phyloP scores from a whole-genome alignment of 2,113 vertebrate species.

The Mus spicilegus region DNA sequence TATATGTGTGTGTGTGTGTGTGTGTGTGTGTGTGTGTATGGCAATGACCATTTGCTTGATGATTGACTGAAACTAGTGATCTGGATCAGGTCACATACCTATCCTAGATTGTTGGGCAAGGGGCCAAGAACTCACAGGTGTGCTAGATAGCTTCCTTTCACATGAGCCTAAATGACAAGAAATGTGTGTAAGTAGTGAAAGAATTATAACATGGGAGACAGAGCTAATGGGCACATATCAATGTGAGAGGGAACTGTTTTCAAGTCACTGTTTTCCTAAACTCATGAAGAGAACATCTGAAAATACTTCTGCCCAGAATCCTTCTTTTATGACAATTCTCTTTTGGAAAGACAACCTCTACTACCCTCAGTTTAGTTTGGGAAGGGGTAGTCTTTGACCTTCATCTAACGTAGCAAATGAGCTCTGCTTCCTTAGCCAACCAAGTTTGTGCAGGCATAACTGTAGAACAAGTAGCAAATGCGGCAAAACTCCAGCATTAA shows the following conservation, averaged over 20 bases:
- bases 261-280: neutral
- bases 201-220: neutral
- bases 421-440: neutral
- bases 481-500: neutral
- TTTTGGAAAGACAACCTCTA: neutral
- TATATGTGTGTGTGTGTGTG: too few species aligned
- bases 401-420: neutral
- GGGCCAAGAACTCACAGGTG: neutral
- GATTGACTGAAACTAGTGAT: neutral
- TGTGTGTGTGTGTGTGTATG: too few species aligned
- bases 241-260: neutral
- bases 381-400: neutral
- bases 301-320: neutral
- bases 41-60: neutral
- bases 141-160: slow-evolving; percentile 17
- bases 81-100: neutral
- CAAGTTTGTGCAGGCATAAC: neutral
- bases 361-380: neutral
- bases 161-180: neutral
- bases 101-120: neutral
- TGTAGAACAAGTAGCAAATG: neutral
- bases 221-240: neutral
- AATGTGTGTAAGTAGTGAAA: neutral
- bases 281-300: neutral
- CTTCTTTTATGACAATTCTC: neutral